Base-by-base conservation (phyloP, 64 coral and sea anemone genomes). In the Montipora foliosa region DNA sequence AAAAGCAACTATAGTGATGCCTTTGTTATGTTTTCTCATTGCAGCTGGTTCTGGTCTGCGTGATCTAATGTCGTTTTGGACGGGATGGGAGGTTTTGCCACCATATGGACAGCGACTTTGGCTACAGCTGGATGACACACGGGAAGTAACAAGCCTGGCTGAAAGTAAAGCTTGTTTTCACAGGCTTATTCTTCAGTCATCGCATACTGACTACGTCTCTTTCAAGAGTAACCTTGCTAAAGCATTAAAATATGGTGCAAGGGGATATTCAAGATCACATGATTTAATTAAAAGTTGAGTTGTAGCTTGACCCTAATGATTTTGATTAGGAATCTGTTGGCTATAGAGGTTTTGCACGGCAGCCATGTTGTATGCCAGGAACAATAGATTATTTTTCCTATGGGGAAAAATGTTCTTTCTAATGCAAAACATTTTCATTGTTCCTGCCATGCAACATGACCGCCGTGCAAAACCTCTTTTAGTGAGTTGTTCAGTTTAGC, bases 111-210 rank as follows among this genome's bases (percentile, higher is more conserved):
- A 51, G 75, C 45, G 14, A 78, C 75, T 78, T 49, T 78, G 75
- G 75, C 8, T 78, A 78, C 75, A 78, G 46, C 75, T 78, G 46
- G 75, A 78, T 78, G 75, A 78, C 75, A 49, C 45, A 49, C 13
- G 75, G 45, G 46, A 49, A 78, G 45, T 16, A 49, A 78, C 75
- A 78, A 78, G 47, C 75, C 75, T 78, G 8, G 44, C 75, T 78
- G 75, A 78, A 78, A 50, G 75, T 78, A 78, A 78, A 78, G 75
- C 75, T 49, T 78, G 75, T 78, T 78, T 78, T 49, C 45, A 78
- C 75, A 78, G 75, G 75, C 75, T 78, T 78, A 49, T 78, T 49
- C 45, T 78, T 78, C 45, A 78, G 8, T 78, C 75, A 49, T 78
- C 75, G 45, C 75, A 78, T 49, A 7, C 44, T 16, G 75, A 78